Evolutionary conservation across 2,888 invertebrate species (phyloP).

Genomic region (Temnothorax unifasciatus): DNA sequence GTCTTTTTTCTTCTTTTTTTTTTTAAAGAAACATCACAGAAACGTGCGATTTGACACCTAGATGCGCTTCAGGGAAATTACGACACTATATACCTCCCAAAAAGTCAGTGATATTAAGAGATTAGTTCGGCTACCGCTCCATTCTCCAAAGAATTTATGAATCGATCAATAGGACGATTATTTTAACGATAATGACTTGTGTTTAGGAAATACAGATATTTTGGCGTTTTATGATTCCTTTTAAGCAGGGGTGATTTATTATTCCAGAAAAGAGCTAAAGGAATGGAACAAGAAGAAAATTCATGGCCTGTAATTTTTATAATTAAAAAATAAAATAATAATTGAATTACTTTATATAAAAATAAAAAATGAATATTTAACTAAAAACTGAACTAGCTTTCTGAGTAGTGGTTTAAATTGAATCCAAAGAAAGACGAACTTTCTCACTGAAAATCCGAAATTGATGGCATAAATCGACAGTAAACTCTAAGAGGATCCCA

Average conservation of each 20-base stretch:
- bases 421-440: constrained; percentile 22
- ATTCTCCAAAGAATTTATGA: constrained; percentile 65
- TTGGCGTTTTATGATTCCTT: constrained; percentile 33
- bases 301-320: background rate
- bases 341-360: background rate
- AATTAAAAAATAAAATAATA: background rate
- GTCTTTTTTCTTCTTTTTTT: constrained; percentile 36
- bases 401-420: background rate
- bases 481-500: constrained; percentile 52
- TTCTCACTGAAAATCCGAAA: constrained; percentile 41
- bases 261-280: background rate
- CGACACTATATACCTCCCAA: constrained; percentile 57
- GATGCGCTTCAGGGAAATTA: constrained; percentile 67
- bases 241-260: background rate
- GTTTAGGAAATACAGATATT: constrained; percentile 29
- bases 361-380: constrained; percentile 10
- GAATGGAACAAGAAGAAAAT: background rate
- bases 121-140: constrained; percentile 72
- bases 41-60: constrained; percentile 67
- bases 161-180: constrained; percentile 59
- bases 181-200: constrained; percentile 43
- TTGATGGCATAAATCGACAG: constrained; percentile 49
- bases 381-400: constrained; percentile 13
- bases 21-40: constrained; percentile 44
- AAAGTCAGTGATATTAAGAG: constrained; percentile 63